These are phyloP conservation scores for Entelurus aequoreus DNA, from an alignment of 2,113 vertebrate genomes.

Conservation along the genomic window DNA sequence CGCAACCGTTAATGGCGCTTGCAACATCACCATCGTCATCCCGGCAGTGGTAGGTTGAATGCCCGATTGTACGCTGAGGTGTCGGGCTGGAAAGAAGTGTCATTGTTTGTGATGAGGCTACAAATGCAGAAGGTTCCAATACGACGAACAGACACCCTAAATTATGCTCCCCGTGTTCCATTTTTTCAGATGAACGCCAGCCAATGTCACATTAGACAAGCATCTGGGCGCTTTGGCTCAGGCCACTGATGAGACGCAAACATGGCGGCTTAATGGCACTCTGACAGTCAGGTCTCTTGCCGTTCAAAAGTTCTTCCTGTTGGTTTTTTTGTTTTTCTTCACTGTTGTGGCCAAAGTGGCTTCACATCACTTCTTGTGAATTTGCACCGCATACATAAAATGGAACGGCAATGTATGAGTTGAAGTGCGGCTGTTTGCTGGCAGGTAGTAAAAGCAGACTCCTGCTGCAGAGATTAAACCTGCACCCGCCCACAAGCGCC, in stretches of 20 bases:
- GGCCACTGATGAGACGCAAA: constrained; percentile 27
- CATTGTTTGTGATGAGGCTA: constrained; percentile 16
- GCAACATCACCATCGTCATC: background rate
- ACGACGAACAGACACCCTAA: constrained; percentile 56
- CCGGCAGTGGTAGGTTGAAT: no score
- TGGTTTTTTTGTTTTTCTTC: no score
- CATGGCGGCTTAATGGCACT: background rate
- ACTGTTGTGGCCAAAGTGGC: no score
- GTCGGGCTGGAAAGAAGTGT: constrained; percentile 9
- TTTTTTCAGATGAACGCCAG: constrained; percentile 44
- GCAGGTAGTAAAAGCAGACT: background rate
- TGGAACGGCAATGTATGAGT: background rate
- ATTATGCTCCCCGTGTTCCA: constrained; percentile 61
- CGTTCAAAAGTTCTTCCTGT: no score
- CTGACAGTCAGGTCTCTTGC: no score
- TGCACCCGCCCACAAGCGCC: background rate
- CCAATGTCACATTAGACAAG: constrained; percentile 63
- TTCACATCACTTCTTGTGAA: background rate
- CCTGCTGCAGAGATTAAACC: background rate
- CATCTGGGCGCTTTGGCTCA: constrained; percentile 66
- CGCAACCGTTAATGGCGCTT: background rate
- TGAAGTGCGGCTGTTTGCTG: background rate
- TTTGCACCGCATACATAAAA: background rate
- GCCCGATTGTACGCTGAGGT: background rate
- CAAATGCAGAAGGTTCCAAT: constrained; percentile 50